Conservation (phyloP, 2,113 vertebrate species). For the Jaculus jaculus region DNA sequence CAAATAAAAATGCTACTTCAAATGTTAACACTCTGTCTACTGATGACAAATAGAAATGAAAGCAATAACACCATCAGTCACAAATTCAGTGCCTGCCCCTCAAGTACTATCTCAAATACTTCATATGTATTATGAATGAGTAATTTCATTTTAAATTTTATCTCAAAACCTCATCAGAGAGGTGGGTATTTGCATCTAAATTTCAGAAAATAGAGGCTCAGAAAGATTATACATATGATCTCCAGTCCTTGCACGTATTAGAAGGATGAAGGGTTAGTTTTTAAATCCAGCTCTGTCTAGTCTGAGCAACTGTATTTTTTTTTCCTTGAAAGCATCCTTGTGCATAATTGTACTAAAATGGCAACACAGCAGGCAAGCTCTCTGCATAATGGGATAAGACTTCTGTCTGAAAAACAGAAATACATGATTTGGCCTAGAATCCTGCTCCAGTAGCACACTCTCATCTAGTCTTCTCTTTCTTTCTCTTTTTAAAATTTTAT, state of each 20-base stretch:
- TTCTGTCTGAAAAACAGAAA: background rate
- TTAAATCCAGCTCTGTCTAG: background rate
- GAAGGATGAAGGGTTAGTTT: background rate
- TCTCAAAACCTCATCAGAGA: background rate
- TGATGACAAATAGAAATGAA: background rate
- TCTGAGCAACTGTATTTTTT: background rate
- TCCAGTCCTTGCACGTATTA: background rate
- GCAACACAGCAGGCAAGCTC: background rate
- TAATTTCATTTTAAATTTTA: conserved; percentile 19
- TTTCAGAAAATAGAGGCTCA: background rate
- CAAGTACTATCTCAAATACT: background rate
- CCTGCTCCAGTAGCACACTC: too few relatives aligned
- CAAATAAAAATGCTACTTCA: background rate
- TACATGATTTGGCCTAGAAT: background rate
- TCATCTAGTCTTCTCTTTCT: background rate
- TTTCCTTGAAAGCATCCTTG: background rate
- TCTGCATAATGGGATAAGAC: background rate
- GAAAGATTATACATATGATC: background rate
- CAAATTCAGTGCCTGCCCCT: background rate
- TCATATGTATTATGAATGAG: background rate
- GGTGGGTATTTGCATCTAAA: background rate
- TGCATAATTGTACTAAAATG: background rate
- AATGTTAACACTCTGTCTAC: background rate
- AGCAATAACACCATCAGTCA: background rate
- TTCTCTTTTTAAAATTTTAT: too few relatives aligned